phyloP scores from a whole-genome alignment of 2,113 vertebrate species.

The Epinephelus fuscoguttatus region DNA sequence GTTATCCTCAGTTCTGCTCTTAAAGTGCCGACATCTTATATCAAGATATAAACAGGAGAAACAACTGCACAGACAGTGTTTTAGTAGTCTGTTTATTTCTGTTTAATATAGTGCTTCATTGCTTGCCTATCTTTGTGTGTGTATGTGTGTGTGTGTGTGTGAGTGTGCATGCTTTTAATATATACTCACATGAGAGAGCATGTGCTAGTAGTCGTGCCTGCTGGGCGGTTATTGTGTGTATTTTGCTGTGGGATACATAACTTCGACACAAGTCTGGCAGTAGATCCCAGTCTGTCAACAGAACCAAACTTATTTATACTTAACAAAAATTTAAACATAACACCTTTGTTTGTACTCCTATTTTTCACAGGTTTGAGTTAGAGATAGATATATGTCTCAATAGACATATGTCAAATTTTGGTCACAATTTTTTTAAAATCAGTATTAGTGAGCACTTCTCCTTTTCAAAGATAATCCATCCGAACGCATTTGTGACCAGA shows the following conservation, averaged over 20 bases:
- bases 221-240: constrained; percentile 81
- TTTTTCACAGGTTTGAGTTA: no score
- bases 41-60: neutral
- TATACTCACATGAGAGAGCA: constrained; percentile 89
- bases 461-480: no score
- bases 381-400: no score
- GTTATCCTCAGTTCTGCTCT: neutral
- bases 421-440: no score
- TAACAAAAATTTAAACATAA: no score
- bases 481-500: no score
- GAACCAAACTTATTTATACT: neutral
- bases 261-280: constrained; percentile 88
- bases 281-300: constrained; percentile 87
- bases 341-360: no score
- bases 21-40: neutral
- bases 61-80: neutral
- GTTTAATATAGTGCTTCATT: neutral
- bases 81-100: neutral
- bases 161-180: no score
- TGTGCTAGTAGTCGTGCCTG: constrained; percentile 87
- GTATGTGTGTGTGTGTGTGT: neutral
- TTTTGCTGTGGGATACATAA: constrained; percentile 85
- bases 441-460: no score
- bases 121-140: neutral
- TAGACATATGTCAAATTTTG: no score